Conservation (phyloP, 2,797 vertebrate species). For the Hydrocynus forskahlii region DNA sequence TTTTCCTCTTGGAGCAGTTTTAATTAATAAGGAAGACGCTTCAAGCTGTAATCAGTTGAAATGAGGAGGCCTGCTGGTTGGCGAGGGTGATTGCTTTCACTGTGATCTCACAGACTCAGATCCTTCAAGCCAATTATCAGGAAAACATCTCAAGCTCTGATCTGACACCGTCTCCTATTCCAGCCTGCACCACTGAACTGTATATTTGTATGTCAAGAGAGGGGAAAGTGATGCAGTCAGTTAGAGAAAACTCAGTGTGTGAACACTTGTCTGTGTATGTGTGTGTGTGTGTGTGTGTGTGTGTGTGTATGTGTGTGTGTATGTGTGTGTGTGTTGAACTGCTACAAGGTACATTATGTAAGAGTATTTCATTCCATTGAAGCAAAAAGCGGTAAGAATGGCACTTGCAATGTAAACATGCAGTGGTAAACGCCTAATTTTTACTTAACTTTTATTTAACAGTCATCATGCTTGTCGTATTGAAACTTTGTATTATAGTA, state of each 20-base stretch:
- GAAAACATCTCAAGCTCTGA: not conserved
- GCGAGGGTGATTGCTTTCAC: not conserved
- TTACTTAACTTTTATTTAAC: too few relatives aligned
- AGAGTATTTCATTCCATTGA: too few relatives aligned
- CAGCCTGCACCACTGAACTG: constrained; percentile 4
- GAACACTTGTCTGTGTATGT: not conserved
- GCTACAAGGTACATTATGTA: too few relatives aligned
- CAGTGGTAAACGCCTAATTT: too few relatives aligned
- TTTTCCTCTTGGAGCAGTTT: constrained; percentile 13
- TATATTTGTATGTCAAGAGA: not conserved
- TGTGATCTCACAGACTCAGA: not conserved
- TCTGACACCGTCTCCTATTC: not conserved
- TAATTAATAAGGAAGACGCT: constrained; percentile 8
- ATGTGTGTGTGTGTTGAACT: too few relatives aligned
- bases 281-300: not conserved
- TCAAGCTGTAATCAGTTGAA: constrained; percentile 26
- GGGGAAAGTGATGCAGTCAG: not conserved
- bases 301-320: too few relatives aligned
- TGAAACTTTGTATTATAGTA: too few relatives aligned
- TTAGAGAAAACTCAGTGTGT: not conserved
- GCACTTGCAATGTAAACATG: too few relatives aligned
- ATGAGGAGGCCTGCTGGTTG: constrained; percentile 1
- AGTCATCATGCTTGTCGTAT: too few relatives aligned
- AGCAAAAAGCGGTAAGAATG: too few relatives aligned
- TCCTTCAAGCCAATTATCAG: not conserved